A percentile compares a stretch with the other conserved stretches of the same genome.
Evolutionary conservation across 2,888 invertebrate species (phyloP).

Genomic region (Philonicus albiceps): DNA sequence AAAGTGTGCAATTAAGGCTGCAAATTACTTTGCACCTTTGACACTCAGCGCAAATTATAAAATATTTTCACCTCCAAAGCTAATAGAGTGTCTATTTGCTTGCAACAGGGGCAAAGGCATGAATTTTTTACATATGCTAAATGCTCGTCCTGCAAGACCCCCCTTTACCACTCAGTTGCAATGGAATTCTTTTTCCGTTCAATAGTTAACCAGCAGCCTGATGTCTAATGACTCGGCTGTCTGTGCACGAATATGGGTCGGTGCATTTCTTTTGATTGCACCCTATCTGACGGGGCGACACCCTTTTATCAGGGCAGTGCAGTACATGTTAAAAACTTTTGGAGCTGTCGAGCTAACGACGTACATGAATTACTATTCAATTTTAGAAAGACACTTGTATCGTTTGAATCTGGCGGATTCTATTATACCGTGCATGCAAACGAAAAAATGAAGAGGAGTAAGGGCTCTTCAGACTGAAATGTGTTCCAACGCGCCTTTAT

Average conservation of each 20-base stretch:
- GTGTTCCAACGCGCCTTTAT: neutral
- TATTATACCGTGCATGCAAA: neutral
- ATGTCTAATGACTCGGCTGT: neutral
- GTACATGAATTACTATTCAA: neutral
- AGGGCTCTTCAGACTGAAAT: neutral
- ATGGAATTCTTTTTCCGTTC: neutral
- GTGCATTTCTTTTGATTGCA: neutral
- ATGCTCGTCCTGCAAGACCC: neutral
- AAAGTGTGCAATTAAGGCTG: neutral
- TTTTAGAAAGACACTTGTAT: neutral
- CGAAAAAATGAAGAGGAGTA: neutral
- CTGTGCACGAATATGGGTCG: neutral
- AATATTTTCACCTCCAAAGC: neutral
- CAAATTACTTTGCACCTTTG: neutral
- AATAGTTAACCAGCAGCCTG: neutral
- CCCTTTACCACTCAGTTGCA: neutral
- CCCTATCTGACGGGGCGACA: neutral
- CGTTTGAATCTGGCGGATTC: neutral
- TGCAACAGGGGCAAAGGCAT: neutral
- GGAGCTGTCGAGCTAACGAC: neutral
- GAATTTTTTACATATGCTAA: neutral
- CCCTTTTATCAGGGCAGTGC: neutral
- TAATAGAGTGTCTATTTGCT: neutral
- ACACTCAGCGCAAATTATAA: neutral
- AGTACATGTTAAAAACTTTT: neutral